phyloP scores from a whole-genome alignment of 2,113 vertebrate genomes.

The Pseudolaguvia tuberculata region DNA sequence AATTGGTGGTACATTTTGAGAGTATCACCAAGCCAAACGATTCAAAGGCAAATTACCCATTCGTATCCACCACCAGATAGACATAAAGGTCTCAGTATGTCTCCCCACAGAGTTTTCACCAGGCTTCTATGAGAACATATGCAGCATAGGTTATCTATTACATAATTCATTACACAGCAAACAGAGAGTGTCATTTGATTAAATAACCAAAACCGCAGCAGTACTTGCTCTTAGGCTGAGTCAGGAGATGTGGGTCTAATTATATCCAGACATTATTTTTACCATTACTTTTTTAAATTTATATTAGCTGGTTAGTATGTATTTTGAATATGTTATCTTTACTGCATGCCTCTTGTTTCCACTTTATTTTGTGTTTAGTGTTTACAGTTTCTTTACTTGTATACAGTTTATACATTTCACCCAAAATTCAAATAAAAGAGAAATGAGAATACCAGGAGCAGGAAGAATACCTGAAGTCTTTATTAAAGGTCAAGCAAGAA shows the following conservation, averaged over 20 bases:
- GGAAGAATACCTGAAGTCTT: too few relatives aligned
- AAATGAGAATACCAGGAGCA: too few relatives aligned
- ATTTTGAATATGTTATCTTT: background rate
- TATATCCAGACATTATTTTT: background rate
- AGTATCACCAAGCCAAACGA: constrained; percentile 62
- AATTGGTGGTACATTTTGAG: constrained; percentile 60
- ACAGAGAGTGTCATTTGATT: background rate
- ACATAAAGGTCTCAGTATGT: background rate
- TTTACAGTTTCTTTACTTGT: background rate
- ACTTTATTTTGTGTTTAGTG: background rate
- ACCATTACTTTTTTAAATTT: background rate
- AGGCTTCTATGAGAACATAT: constrained; percentile 25
- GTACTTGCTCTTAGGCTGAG: background rate
- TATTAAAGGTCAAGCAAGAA: too few relatives aligned
- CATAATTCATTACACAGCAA: constrained; percentile 9
- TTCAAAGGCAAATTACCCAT: constrained; percentile 56
- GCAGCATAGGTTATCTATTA: background rate
- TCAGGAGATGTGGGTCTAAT: background rate
- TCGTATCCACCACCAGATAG: constrained; percentile 53
- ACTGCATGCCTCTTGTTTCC: background rate
- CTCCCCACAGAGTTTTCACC: constrained; percentile 21
- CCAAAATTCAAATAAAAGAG: too few relatives aligned
- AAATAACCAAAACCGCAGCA: background rate
- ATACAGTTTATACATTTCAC: too few relatives aligned
- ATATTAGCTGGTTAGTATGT: background rate